phyloP scores from a whole-genome alignment of 2,888 invertebrate genomes.

The Metopia argyrocephala region DNA sequence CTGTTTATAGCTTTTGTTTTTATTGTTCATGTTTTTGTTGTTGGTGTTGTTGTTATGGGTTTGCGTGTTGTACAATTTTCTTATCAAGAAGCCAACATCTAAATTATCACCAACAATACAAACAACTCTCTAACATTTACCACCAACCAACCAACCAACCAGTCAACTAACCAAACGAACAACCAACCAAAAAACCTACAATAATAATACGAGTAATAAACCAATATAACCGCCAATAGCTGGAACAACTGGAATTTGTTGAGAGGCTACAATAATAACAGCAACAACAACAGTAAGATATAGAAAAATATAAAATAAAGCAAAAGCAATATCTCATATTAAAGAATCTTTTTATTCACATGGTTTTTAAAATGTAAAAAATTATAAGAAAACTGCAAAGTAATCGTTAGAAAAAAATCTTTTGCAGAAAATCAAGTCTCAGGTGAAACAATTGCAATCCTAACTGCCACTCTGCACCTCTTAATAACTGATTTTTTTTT shows the following conservation, averaged over 20 bases:
- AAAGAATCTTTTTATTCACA: too few species aligned
- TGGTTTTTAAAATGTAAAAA: not conserved
- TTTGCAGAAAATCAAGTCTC: constrained; percentile 26
- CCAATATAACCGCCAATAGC: constrained; percentile 53
- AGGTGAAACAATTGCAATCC: constrained; percentile 53
- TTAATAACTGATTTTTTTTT: too few species aligned
- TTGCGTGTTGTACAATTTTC: constrained; percentile 55
- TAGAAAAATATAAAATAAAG: constrained; percentile 32
- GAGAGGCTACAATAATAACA: constrained; percentile 54
- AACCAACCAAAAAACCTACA: not conserved
- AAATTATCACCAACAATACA: constrained; percentile 67
- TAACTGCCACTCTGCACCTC: not conserved
- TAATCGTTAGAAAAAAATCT: constrained; percentile 1
- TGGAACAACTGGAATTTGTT: constrained; percentile 58
- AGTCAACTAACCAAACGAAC: not conserved
- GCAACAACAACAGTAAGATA: constrained; percentile 54
- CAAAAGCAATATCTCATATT: constrained; percentile 51
- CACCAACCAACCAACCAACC: constrained; percentile 6
- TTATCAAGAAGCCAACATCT: constrained; percentile 68
- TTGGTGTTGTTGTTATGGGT: constrained; percentile 14
- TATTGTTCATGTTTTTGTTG: constrained; percentile 16
- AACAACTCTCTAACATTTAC: constrained; percentile 7
- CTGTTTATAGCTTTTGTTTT: not conserved
- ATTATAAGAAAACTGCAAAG: too few species aligned
- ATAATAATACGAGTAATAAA: constrained; percentile 40